phyloP scores from a whole-genome alignment of 2,113 vertebrate genomes.

The Cyprinodon brontotheroides region DNA sequence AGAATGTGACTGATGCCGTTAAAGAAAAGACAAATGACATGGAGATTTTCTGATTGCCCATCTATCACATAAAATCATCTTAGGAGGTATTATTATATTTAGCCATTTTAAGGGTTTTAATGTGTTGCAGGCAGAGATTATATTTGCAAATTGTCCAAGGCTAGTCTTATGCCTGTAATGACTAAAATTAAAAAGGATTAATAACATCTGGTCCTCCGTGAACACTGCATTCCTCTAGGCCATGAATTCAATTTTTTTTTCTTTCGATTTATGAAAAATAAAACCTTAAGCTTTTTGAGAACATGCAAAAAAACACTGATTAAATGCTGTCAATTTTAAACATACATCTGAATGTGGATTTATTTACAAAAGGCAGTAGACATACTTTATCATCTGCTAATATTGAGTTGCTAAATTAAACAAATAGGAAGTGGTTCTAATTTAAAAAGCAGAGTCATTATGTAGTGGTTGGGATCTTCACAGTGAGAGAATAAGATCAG shows the following conservation, averaged over 20 bases:
- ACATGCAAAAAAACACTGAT: neutral
- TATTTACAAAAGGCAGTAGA: neutral
- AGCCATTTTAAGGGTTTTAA: constrained; percentile 7
- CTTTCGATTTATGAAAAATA: neutral
- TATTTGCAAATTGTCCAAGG: neutral
- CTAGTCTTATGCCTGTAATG: neutral
- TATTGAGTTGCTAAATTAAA: neutral
- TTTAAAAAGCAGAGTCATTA: neutral
- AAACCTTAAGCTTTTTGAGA: neutral
- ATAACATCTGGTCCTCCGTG: too few relatives aligned
- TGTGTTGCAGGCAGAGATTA: neutral
- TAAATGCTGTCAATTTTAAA: neutral
- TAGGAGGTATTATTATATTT: constrained; percentile 24
- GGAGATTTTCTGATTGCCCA: neutral
- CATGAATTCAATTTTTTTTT: neutral
- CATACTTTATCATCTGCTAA: neutral
- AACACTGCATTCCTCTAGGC: neutral
- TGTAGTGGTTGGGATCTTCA: neutral
- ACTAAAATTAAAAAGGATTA: neutral
- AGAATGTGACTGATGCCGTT: constrained; percentile 28
- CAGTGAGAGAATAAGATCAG: neutral
- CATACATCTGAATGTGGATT: neutral
- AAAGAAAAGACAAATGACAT: neutral
- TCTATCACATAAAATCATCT: constrained; percentile 13
- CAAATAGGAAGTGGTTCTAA: neutral